Evolutionary conservation across 2,888 invertebrate species (phyloP), one percentile per base, ranked within the genome.

Genomic region (Dysmachus trigonus): DNA sequence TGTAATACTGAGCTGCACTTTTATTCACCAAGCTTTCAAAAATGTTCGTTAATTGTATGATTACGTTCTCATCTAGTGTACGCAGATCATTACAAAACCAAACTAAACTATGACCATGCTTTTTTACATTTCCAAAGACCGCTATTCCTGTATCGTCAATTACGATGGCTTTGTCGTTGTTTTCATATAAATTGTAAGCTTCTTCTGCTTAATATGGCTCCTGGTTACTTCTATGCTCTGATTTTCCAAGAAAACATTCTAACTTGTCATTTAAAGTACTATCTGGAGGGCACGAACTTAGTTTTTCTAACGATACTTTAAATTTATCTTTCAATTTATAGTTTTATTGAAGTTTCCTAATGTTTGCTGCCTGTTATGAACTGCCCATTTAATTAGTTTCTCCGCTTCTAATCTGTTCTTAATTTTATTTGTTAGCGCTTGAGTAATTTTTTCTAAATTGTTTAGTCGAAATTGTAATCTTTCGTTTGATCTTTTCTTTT

Each of bases 201-300:
- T 71, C 71, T 6, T 71, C 71, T 71, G 71, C 71, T 18, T 71
- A 71, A 71, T 71, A 71, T 71, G 71, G 71, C 71, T 71, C 71
- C 71, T 71, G 71, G 71, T 71, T 71, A 71, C 71, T 71, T 71
- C 71, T 71, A 71, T 71, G 71, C 71, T 71, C 18, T 71, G 71
- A 71, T 71, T 71, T 71, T 71, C 71, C 71, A 71, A 71, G 71
- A 71, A 71, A 71, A 18, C 71, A 71, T 71, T 71, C 71, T 71
- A 71, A 71, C 71, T 71, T 71, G 71, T 71, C 71, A 71, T 71
- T 71, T 71, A 71, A 71, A 71, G 71, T 18, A 71, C 71, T 71
- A 71, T 71, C 71, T 71, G 71, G 71, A 71, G 71, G 71, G 71
- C 71, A 71, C 71, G 71, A 71, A 71, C 71, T 71, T 71, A 71